These are phyloP conservation scores for Megaceryle alcyon DNA, from an alignment of 2,797 vertebrate genomes.

Conservation along the genomic window DNA sequence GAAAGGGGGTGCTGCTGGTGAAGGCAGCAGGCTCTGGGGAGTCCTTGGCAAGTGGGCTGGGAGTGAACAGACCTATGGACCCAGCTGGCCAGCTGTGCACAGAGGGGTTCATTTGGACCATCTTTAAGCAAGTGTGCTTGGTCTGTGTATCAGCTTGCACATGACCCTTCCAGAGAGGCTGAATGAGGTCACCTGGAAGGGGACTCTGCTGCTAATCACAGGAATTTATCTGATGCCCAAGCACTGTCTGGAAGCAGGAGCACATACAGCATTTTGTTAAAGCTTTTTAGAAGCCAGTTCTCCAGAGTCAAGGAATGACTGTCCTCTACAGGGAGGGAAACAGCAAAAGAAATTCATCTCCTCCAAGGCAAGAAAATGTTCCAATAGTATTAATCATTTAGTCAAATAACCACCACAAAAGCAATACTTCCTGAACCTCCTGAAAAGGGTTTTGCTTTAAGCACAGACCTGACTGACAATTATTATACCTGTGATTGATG, in stretches of 20 bases:
- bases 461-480: background rate
- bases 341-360: background rate
- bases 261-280: background rate
- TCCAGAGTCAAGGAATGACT: background rate
- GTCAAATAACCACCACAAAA: background rate
- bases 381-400: background rate
- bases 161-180: accelerated
- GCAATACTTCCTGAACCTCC: background rate
- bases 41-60: background rate
- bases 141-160: accelerated
- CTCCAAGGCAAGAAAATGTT: background rate
- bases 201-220: background rate
- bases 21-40: background rate
- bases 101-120: accelerated
- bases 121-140: background rate
- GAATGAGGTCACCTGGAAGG: background rate
- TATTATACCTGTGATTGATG: background rate
- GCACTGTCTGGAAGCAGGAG: background rate
- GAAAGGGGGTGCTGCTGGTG: background rate
- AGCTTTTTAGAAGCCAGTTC: background rate
- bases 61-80: accelerated
- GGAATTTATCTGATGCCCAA: background rate
- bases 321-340: background rate
- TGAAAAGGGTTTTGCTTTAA: background rate
- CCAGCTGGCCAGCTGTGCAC: background rate